Conservation (phyloP, 2,113 vertebrate species). For the Myiozetetes cayanensis region DNA sequence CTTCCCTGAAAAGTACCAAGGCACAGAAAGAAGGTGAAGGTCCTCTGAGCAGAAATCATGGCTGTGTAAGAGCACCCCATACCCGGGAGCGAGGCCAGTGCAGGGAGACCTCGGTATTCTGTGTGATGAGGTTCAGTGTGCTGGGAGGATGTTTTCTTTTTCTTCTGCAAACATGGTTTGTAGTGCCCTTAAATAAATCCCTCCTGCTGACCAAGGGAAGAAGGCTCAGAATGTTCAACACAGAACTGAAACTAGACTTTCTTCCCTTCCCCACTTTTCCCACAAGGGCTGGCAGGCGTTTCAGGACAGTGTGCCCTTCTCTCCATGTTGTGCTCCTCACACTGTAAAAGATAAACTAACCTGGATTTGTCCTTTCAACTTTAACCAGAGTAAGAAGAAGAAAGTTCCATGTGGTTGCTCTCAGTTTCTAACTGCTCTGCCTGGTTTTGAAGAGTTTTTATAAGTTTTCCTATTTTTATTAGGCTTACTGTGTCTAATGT, state of each 20-base stretch:
- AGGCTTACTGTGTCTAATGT: background rate
- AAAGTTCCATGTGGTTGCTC: background rate
- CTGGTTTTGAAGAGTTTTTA: background rate
- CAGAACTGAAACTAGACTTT: background rate
- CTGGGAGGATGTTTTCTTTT: slow-evolving; percentile 26
- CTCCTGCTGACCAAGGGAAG: background rate
- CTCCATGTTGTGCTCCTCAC: background rate
- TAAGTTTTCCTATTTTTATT: background rate
- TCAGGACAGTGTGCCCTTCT: background rate
- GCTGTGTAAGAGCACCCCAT: background rate
- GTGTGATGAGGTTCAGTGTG: background rate
- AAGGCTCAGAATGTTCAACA: background rate
- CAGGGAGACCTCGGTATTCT: rapidly evolving
- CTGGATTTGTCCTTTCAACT: background rate
- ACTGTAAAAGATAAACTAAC: background rate
- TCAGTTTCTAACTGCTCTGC: background rate
- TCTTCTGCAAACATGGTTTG: slow-evolving; percentile 11
- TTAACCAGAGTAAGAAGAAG: background rate
- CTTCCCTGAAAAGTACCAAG: background rate
- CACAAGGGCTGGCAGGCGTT: background rate
- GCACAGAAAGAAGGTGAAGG: rapidly evolving
- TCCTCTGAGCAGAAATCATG: background rate
- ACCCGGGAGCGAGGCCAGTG: background rate
- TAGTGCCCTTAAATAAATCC: background rate
- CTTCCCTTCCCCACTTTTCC: background rate